Evolutionary conservation across 1,140 invertebrate genomes (phyloP), one percentile per base, ranked within the genome.

Genomic region (Drosophila repleta): DNA sequence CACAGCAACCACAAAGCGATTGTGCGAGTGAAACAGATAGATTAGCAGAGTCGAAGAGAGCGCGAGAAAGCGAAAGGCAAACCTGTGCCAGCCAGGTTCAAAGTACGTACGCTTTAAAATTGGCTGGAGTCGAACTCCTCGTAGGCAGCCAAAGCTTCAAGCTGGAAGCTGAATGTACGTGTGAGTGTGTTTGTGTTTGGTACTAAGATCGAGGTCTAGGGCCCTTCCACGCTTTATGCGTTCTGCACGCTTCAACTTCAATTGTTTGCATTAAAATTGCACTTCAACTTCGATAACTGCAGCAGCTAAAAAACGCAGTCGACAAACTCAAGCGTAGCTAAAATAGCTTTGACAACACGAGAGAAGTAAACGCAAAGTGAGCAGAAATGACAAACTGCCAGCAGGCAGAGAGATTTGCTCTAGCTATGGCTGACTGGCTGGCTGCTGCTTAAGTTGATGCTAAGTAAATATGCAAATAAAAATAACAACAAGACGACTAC

Each of bases 251-350:
- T 85, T 88, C 82, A 88, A 60, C 83, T 79, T 85, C 82, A 85
- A 85, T 85, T 85, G 82, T 85, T 85, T 85, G 82, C 83, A 85
- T 85, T 85, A 85, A 85, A 85, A 85, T 85, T 85, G 82, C 82
- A 85, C 82, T 85, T 82, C 78, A 88, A 66, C 66, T 87, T 85
- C 79, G 82, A 85, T 79, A 88, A 76, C 78, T 85, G 78, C 80
- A 57, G 49, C 35, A 55, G 51, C 68, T 49, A 24, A 61, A 64
- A 63, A 66, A 67, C 8, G 49, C 75, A 78, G 63, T 64, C 73
- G 66, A 63, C 52, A 64, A 83, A 75, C 70, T 57, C 52, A 68
- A 78, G 63, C 82, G 78, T 72, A 69, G 70, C 81, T 85, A 85
- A 85, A 85, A 85, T 78, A 78, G 74, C 81, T 87, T 88, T 85